Base-by-base conservation (phyloP, 1,140 invertebrate species). In the Rhyzopertha dominica region DNA sequence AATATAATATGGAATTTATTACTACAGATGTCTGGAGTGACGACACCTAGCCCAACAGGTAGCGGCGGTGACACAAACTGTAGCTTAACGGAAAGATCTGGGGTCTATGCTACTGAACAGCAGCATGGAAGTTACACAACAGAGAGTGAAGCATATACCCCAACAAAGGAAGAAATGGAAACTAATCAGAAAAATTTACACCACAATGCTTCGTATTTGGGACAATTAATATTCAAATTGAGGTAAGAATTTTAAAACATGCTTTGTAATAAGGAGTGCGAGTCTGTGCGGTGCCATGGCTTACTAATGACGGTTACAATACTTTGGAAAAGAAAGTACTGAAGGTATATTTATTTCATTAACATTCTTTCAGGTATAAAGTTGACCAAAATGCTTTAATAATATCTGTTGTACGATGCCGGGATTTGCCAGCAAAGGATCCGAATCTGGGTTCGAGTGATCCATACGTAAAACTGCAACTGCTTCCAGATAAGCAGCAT, bases 401-500 rank as follows among this genome's bases (percentile, higher is more conserved):
- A 42, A 90, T 97, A 1, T 93, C 86, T 0, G 90, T 98, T 35
- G 82, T 93, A 4, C 85, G 85, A 36, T 94, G 90, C 68, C 80
- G 82, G 20, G 84, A 86, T 20, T 61, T 95, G 26, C 89, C 88
- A 1, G 82, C 82, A 3, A 85, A 88, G 61, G 85, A 88, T 56
- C 78, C 81, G 1, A 80, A 79, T 9, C 45, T 73, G 8, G 67
- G 66, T 4, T 75, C 74, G 1, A 82, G 82, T 30, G 93, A 97
- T 75, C 93, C 93, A 2, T 96, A 96, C 65, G 91, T 96, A 1
- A 96, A 96, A 66, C 76, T 96, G 4, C 92, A 95, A 63, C 72
- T 96, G 12, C 70, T 96, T 30, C 93, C 93, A 0, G 93, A 95
- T 46, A 95, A 95, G 67, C 89, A 95, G 60, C 91, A 95, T 58